Conservation (phyloP, 2,888 invertebrate genomes). For the Smittia aterrima region DNA sequence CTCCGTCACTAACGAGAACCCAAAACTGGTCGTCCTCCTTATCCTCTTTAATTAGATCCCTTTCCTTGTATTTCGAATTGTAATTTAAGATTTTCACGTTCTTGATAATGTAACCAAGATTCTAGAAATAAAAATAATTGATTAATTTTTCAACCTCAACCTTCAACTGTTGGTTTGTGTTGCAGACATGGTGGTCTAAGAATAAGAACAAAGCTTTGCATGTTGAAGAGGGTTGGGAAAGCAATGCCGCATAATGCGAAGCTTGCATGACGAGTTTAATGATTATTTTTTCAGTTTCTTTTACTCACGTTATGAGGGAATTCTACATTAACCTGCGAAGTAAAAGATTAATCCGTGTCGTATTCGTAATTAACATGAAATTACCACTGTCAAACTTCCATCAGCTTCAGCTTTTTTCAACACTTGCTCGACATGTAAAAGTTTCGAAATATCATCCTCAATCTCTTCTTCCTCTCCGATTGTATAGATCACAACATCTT, state of each 20-base stretch:
- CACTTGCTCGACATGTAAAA: conserved; percentile 16
- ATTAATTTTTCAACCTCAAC: neutral
- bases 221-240: neutral
- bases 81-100: conserved; percentile 24
- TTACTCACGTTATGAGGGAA: conserved; percentile 28
- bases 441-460: neutral
- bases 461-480: conserved; percentile 10
- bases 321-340: neutral
- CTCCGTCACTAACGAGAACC: conserved; percentile 12
- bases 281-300: neutral
- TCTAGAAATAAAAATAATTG: conserved; percentile 24
- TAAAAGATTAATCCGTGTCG: neutral
- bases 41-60: neutral
- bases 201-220: neutral
- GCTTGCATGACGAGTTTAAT: neutral
- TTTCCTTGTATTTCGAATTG: conserved; percentile 9
- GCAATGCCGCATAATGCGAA: neutral
- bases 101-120: conserved; percentile 15
- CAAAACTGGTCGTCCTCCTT: conserved; percentile 32
- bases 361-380: neutral
- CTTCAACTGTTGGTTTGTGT: neutral
- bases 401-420: neutral
- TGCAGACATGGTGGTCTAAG: too few species aligned
- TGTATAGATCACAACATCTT: conserved; percentile 16
- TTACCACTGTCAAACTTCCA: conserved; percentile 12